Evolutionary conservation across 2,113 vertebrate genomes (phyloP).

Genomic region (Oophaga pumilio): DNA sequence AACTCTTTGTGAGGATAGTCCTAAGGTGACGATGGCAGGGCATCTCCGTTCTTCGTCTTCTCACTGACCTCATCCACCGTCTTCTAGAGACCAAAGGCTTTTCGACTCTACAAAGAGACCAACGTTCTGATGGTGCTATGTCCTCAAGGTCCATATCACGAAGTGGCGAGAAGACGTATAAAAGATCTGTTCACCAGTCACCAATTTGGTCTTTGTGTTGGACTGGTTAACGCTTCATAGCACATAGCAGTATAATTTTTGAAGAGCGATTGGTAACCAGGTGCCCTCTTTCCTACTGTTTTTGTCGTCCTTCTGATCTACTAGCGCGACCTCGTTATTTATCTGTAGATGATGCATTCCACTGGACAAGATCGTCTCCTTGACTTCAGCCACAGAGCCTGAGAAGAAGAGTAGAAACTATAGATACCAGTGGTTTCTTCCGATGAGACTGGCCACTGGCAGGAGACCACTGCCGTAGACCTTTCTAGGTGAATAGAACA

Average conservation of each 20-base stretch:
- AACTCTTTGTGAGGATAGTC: not conserved
- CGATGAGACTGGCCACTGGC: not conserved
- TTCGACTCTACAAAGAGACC: not conserved
- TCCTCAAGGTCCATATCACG: not conserved
- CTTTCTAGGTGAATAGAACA: not conserved
- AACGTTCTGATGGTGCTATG: conserved; percentile 16
- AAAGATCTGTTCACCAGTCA: too few relatives aligned
- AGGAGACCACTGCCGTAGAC: not conserved
- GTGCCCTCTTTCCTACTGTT: not conserved
- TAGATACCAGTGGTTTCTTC: not conserved
- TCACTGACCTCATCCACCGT: not conserved
- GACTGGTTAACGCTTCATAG: not conserved
- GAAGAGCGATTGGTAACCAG: not conserved
- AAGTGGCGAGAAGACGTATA: not conserved
- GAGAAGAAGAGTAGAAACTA: not conserved
- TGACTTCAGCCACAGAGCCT: not conserved
- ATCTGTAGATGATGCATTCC: not conserved
- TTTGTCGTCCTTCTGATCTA: not conserved
- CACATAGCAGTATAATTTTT: not conserved
- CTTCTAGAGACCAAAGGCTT: not conserved
- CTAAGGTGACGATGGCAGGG: not conserved
- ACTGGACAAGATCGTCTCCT: not conserved
- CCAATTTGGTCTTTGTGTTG: not conserved
- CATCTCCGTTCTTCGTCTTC: not conserved
- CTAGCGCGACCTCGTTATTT: not conserved